These are phyloP conservation scores for Mixornis gularis DNA, from an alignment of 2,113 vertebrate genomes.

Conservation along the genomic window DNA sequence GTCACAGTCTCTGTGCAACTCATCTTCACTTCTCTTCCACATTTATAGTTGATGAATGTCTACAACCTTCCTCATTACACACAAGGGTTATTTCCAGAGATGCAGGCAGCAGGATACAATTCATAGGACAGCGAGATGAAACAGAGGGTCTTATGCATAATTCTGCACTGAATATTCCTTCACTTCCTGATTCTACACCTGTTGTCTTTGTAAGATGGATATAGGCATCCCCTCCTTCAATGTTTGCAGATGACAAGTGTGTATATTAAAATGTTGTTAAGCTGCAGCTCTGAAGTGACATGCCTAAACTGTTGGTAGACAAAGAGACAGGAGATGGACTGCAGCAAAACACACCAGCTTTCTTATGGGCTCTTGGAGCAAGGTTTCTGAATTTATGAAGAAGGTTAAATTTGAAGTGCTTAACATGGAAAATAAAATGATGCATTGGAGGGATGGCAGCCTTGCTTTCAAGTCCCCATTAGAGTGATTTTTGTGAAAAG, in stretches of 20 bases:
- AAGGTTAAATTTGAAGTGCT: background rate
- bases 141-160: background rate
- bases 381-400: background rate
- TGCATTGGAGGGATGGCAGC: background rate
- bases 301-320: background rate
- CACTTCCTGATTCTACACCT: background rate
- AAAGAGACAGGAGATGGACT: background rate
- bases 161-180: background rate
- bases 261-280: background rate
- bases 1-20: background rate
- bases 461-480: background rate
- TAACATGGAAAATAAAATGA: background rate
- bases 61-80: background rate
- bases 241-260: background rate
- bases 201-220: background rate
- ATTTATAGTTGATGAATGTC: background rate
- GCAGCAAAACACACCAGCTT: background rate
- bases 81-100: background rate
- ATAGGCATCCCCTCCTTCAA: background rate
- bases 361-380: background rate
- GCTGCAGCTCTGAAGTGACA: background rate
- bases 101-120: background rate
- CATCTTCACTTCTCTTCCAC: background rate
- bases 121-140: background rate
- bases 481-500: constrained; percentile 1